Conservation (phyloP, 2,113 vertebrate genomes). For the Mystacornis crossleyi region DNA sequence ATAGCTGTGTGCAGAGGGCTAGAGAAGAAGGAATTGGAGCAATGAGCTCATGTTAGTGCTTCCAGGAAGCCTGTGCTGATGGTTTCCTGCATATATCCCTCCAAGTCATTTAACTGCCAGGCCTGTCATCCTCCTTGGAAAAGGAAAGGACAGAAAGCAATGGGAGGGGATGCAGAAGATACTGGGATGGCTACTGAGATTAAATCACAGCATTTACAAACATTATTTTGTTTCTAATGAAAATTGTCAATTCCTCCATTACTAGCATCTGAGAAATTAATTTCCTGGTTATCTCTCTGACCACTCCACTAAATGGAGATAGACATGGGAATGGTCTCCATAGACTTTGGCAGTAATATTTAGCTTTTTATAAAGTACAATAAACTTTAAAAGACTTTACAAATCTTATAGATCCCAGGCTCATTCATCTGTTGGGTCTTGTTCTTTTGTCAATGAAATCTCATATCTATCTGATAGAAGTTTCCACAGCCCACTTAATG, state of each 20-base stretch:
- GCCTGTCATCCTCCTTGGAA: background rate
- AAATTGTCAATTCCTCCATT: background rate
- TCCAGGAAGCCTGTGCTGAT: background rate
- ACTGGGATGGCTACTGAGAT: background rate
- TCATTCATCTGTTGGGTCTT: background rate
- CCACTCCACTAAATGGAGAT: background rate
- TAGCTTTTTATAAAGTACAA: background rate
- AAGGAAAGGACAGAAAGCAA: background rate
- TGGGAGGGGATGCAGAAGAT: background rate
- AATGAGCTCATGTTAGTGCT: background rate
- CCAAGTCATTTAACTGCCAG: background rate
- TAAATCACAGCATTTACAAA: background rate
- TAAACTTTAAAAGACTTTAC: background rate
- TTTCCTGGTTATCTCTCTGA: background rate
- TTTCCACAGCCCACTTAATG: background rate
- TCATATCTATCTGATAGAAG: background rate
- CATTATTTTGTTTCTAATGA: background rate
- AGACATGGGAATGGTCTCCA: background rate
- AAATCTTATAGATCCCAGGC: background rate
- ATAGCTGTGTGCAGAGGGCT: background rate
- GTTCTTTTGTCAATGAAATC: slow-evolving; percentile 6
- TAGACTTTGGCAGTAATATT: background rate
- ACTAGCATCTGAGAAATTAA: background rate
- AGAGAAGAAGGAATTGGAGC: background rate
- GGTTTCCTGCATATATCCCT: background rate